These are phyloP conservation scores for Amaurobius ferox DNA, from an alignment of 2,888 invertebrate species.

Conservation along the genomic window DNA sequence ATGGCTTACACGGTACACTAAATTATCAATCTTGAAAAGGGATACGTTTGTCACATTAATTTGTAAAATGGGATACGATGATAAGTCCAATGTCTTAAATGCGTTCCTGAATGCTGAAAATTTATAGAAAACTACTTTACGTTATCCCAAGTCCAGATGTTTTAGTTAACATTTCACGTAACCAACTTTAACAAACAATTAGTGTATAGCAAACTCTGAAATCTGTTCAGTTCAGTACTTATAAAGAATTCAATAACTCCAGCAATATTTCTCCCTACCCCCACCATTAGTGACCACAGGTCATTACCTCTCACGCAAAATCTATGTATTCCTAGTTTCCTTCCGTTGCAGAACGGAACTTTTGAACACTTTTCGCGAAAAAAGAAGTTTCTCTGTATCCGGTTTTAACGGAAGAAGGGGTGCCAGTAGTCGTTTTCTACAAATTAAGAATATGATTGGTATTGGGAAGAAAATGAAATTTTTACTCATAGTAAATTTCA, in stretches of 20 bases:
- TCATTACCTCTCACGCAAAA: constrained; percentile 9
- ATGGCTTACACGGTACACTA: too few relatives aligned
- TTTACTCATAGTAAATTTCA: too few relatives aligned
- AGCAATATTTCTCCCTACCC: neutral
- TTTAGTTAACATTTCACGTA: too few relatives aligned
- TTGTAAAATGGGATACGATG: too few relatives aligned
- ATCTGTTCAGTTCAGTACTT: neutral
- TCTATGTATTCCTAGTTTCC: neutral
- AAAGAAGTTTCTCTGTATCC: constrained; percentile 4
- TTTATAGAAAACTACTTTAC: too few relatives aligned
- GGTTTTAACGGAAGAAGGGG: neutral
- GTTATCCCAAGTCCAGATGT: too few relatives aligned
- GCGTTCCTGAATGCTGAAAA: too few relatives aligned
- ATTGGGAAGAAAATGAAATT: too few relatives aligned
- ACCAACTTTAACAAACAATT: neutral
- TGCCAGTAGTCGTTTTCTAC: neutral
- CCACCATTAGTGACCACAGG: constrained; percentile 6
- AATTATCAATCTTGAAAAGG: too few relatives aligned
- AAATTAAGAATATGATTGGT: neutral
- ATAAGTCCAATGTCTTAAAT: too few relatives aligned
- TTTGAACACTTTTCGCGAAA: neutral
- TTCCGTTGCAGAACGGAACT: neutral
- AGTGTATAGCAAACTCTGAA: neutral
- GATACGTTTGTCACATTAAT: too few relatives aligned
- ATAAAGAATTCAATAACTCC: neutral